These are phyloP conservation scores for Hedya salicella DNA, from an alignment of 2,888 invertebrate genomes.

Conservation along the genomic window DNA sequence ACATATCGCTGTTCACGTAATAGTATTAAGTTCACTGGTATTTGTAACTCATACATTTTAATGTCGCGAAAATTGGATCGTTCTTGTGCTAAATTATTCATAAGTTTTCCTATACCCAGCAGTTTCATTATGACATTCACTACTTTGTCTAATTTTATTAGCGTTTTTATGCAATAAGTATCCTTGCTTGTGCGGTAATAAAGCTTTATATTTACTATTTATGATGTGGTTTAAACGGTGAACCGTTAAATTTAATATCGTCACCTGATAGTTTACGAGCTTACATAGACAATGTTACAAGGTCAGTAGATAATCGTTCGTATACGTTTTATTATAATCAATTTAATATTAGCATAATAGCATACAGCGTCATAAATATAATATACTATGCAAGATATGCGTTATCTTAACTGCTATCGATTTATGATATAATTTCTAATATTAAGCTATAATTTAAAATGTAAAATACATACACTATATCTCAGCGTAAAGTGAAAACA, in stretches of 20 bases:
- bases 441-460: neutral
- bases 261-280: constrained; percentile 24
- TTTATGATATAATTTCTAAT: neutral
- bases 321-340: constrained; percentile 28
- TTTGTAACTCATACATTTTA: constrained; percentile 37
- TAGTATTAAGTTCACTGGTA: constrained; percentile 15
- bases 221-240: constrained; percentile 15
- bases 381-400: constrained; percentile 16
- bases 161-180: constrained; percentile 2
- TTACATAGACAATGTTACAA: constrained; percentile 25
- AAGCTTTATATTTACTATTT: constrained; percentile 26
- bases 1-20: constrained; percentile 19
- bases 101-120: constrained; percentile 50
- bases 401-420: neutral
- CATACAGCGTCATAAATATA: neutral
- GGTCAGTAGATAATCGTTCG: constrained; percentile 35
- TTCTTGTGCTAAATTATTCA: constrained; percentile 25
- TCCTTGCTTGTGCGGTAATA: constrained; percentile 19
- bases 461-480: neutral
- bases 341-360: constrained; percentile 29
- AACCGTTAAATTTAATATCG: constrained; percentile 33
- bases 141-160: constrained; percentile 21
- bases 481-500: too few relatives aligned
- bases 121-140: constrained; percentile 47
- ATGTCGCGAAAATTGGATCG: constrained; percentile 18